These are phyloP conservation scores for Platynereis dumerilii DNA, from an alignment of 2,888 invertebrate species.

Conservation along the genomic window DNA sequence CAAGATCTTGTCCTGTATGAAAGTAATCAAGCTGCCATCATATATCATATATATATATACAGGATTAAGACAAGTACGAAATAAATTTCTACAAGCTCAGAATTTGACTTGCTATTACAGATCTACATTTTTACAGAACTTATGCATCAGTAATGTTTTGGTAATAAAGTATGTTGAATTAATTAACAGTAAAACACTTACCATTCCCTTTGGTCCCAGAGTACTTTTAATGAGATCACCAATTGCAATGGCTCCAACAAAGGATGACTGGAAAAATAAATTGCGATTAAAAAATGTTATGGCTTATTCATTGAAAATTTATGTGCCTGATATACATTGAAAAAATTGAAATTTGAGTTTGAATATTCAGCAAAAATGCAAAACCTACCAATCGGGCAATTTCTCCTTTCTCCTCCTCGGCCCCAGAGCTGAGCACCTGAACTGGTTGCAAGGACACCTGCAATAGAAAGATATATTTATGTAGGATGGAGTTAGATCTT, in stretches of 20 bases:
- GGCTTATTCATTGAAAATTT: not conserved
- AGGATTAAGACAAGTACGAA: not conserved
- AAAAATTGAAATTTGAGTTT: conserved; percentile 3
- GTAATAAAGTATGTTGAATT: not conserved
- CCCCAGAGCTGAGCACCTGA: conserved; percentile 91
- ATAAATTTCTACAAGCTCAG: not conserved
- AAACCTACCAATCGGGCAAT: conserved; percentile 79
- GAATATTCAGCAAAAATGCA: no score
- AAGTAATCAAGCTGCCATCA: not conserved
- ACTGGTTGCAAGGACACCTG: conserved; percentile 79
- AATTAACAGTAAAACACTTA: conserved; percentile 43
- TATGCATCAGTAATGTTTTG: no score
- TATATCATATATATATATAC: not conserved
- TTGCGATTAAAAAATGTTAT: not conserved
- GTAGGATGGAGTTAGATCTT: no score
- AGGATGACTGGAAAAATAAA: conserved; percentile 74
- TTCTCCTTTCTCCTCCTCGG: conserved; percentile 97
- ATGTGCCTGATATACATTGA: not conserved
- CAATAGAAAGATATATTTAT: no score
- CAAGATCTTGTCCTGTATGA: conserved; percentile 67
- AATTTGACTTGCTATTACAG: no score
- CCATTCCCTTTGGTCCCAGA: conserved; percentile 98
- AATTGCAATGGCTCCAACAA: conserved; percentile 98
- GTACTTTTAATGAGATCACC: conserved; percentile 98
- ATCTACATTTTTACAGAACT: no score